phyloP scores from a whole-genome alignment of 2,888 invertebrate genomes.

The Lasioglossum leucozonium region DNA sequence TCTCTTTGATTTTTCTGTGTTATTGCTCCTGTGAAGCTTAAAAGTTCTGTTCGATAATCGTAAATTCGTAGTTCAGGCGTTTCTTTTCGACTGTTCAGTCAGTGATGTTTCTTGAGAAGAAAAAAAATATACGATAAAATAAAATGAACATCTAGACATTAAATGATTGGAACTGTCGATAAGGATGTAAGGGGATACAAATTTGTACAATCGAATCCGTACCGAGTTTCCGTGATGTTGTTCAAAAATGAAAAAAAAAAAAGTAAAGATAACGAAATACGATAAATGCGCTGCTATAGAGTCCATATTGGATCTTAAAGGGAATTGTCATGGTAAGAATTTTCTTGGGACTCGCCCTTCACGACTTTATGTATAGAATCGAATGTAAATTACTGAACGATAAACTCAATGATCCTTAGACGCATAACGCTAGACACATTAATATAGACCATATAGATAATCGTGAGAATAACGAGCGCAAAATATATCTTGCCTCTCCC shows the following conservation, averaged over 20 bases:
- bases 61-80: constrained; percentile 28
- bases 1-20: neutral
- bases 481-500: constrained; percentile 62
- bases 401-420: constrained; percentile 62
- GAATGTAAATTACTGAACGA: constrained; percentile 72
- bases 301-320: constrained; percentile 49
- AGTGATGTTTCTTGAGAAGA: constrained; percentile 14
- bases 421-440: constrained; percentile 63
- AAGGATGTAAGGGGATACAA: constrained; percentile 13
- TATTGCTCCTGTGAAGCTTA: constrained; percentile 23
- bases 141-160: constrained; percentile 5
- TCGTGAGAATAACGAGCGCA: constrained; percentile 51
- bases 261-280: neutral
- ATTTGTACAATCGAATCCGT: constrained; percentile 47
- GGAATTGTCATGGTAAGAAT: constrained; percentile 68
- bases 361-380: constrained; percentile 67
- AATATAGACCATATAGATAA: constrained; percentile 61
- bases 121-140: constrained; percentile 6
- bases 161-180: constrained; percentile 38
- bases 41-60: constrained; percentile 19
- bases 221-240: constrained; percentile 38
- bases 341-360: constrained; percentile 56
- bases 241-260: neutral
- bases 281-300: constrained; percentile 32
- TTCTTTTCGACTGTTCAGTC: constrained; percentile 29